Evolutionary conservation across 2,113 vertebrate species (phyloP), one percentile per base, ranked within the genome.

Genomic region (Lamprologus speciosus): DNA sequence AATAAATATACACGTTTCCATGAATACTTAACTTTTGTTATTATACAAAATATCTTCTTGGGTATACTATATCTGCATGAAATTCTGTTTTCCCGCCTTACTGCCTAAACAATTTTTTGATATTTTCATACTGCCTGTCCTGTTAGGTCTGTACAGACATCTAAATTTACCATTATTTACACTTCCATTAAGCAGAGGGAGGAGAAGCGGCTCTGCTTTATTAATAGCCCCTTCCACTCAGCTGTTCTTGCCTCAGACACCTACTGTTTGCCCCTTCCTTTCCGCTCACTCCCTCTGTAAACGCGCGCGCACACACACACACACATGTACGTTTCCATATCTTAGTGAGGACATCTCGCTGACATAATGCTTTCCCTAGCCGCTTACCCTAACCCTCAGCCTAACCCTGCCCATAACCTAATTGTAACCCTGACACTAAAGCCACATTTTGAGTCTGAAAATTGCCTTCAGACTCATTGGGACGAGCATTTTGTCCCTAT

Each of bases 211-310:
- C 50, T 63, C 57, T 33, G 40, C 85, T 84, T 28, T 88, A 91
- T 90, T 89, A 87, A 82, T 90, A 90, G 85, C 75, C 68, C 31
- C 50, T 92, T 88, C 85, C 87, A 58, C 88, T 75, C 60, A 73
- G 87, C 86, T 91, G 53, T 84, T 86, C 87, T 91, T 85, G 68
- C 87, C 80, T 85, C 90, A 84, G 80, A 90, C 70, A 80, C 78
- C 81, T 85, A 65, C 47, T 82, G 70, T 33, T 83, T 83, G 88
- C 55, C 65, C 85, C 82, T 57, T 90, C 81, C 81, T 81, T 85
- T 91, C 82, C 31, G 1, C 68, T 92, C 70, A 33, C 57, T 89
- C 88, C 87, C 73, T 91, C 45, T 45, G 84, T 70, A 91, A 85
- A 87, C 28, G 6, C 26, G 28, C 2, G 6, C 28, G 2, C 60